Conservation (phyloP, 2,797 vertebrate species). For the Tapirus indicus region DNA sequence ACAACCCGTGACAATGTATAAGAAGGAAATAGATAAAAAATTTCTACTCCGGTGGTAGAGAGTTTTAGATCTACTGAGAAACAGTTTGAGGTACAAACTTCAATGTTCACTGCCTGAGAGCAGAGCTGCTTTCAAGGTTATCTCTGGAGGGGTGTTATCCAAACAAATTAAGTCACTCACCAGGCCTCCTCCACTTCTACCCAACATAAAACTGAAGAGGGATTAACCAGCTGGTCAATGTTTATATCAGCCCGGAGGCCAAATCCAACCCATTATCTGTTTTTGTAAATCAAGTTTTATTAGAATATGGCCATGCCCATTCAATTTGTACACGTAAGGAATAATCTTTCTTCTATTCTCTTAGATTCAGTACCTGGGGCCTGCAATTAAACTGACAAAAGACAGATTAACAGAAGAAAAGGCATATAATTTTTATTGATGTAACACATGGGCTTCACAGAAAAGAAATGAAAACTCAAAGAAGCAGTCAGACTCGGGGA, state of each 20-base stretch:
- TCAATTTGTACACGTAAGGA: background rate
- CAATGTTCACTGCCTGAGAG: fast-evolving
- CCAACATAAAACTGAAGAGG: background rate
- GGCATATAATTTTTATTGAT: background rate
- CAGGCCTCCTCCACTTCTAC: background rate
- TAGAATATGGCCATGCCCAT: background rate
- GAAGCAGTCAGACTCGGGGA: background rate
- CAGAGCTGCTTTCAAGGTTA: no score
- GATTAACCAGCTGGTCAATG: fast-evolving
- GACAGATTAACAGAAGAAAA: background rate
- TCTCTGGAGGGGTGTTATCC: background rate
- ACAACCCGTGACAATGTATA: no score
- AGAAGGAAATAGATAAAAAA: background rate
- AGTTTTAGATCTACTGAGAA: background rate
- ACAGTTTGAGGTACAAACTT: no score
- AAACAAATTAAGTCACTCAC: background rate
- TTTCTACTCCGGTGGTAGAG: background rate
- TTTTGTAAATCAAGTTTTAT: background rate
- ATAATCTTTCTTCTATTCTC: background rate
- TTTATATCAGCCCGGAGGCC: background rate
- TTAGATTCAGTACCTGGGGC: background rate
- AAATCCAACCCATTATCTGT: no score
- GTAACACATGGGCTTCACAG: background rate
- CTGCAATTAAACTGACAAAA: background rate
- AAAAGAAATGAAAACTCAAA: background rate